Evolutionary conservation across 2,797 vertebrate species (phyloP), one percentile per base, ranked within the genome.

Genomic region (Enteromius treurensis): DNA sequence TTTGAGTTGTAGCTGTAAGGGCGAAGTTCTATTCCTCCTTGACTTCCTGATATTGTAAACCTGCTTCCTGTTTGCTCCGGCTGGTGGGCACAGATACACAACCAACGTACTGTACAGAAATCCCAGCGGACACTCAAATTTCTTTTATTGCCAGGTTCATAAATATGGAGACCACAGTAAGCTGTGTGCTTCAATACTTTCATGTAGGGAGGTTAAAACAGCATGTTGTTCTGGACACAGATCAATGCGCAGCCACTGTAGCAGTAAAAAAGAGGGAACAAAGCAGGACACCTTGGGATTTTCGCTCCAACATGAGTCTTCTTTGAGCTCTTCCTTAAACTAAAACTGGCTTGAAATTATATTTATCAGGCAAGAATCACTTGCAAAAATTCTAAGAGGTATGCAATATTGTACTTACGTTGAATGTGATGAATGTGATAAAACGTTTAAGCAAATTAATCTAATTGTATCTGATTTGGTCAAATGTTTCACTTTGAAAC

Each of bases 191-290:
- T 68, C 71, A 55, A 55, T 68, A 42, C 71, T 82, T 82, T 82
- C 60, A 76, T 49, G 55, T 53, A 64, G 60, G 14, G 60, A 82
- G 60, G 71, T 76, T 82, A 82, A 82, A 76, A 49, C 69, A 49
- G 80, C 55, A 62, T 81, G 80, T 81, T 74, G 69, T 81, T 76
- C 58, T 82, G 80, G 71, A 67, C 71, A 82, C 58, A 82, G 71
- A 67, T 67, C 80, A 76, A 75, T 76, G 62, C 32, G 15, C 45
- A 55, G 32, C 45, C 23, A 55, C 60, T 55, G n/a, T 76, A 74
- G 32, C 45, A 21, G 23, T 49, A 51, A 65, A 76, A 82, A 53
- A 6, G 34, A 42, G 9, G 62, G 13, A 75, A 65, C 53, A 71
- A 60, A 74, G 42, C 29, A 32, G 26, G 40, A 37, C 23, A 17